Conservation (phyloP, 2,797 vertebrate genomes). For the Gallinago stenura region DNA sequence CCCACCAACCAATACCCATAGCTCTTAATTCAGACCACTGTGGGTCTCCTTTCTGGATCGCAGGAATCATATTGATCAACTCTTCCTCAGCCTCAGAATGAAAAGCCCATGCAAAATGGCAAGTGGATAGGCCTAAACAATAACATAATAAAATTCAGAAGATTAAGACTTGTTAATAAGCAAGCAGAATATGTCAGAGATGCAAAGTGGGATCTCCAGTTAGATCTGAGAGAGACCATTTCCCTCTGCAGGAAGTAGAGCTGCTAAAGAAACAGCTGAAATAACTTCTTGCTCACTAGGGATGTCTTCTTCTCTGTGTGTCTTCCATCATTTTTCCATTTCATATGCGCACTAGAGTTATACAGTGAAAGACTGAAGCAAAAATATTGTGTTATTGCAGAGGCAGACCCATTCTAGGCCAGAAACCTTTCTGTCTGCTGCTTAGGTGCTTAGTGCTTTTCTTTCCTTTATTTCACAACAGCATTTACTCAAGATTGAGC, state of each 20-base stretch:
- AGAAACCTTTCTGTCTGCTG: neutral
- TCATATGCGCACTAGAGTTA: neutral
- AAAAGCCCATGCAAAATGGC: constrained; percentile 99
- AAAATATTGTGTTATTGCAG: neutral
- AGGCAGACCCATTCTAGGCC: neutral
- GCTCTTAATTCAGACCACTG: constrained; percentile 97
- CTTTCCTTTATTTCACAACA: neutral
- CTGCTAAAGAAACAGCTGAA: neutral
- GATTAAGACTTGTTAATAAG: neutral
- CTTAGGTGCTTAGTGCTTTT: neutral
- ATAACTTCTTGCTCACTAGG: neutral
- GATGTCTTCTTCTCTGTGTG: neutral
- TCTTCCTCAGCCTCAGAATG: constrained; percentile 98
- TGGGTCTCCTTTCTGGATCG: constrained; percentile 96
- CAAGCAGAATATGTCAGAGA: neutral
- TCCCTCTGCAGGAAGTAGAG: neutral
- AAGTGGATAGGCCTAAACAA: constrained; percentile 91
- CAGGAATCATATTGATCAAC: constrained; percentile 96
- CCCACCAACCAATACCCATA: constrained; percentile 97
- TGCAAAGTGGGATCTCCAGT: neutral
- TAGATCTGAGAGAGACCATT: neutral
- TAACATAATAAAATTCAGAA: neutral
- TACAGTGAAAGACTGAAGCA: neutral
- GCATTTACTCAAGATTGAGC: neutral
- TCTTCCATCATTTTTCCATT: neutral